phyloP scores from a whole-genome alignment of 2,797 vertebrate species.

The Etheostoma perlongum region DNA sequence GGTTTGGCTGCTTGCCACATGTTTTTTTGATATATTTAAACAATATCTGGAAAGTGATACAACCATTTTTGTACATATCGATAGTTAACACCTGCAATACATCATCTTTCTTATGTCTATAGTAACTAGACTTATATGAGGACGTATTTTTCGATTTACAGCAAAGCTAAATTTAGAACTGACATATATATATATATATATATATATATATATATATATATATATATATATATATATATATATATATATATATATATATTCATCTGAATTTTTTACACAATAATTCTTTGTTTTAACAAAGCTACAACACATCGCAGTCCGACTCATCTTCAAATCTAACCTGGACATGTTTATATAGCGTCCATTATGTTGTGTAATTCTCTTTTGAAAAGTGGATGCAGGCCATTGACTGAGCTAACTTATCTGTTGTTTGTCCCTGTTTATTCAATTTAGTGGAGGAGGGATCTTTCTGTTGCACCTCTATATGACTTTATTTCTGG shows the following conservation, averaged over 20 bases:
- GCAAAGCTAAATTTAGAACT: neutral
- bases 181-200: neutral
- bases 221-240: neutral
- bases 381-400: slow-evolving; percentile 15
- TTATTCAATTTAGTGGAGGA: slow-evolving; percentile 53
- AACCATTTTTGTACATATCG: neutral
- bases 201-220: neutral
- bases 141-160: neutral
- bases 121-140: neutral
- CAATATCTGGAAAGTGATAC: neutral
- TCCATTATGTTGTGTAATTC: slow-evolving; percentile 8
- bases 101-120: neutral
- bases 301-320: neutral
- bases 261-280: neutral
- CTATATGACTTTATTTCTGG: slow-evolving; percentile 36
- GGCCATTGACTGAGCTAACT: neutral
- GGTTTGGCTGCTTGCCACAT: too few relatives aligned
- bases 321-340: neutral
- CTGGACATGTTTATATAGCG: slow-evolving; percentile 5
- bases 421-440: slow-evolving; percentile 30
- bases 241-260: neutral
- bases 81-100: neutral
- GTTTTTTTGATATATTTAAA: neutral
- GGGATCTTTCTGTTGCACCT: slow-evolving; percentile 41
- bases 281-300: neutral